Evolutionary conservation across 2,888 invertebrate genomes (phyloP).

Genomic region (Chrysina gloriosa): DNA sequence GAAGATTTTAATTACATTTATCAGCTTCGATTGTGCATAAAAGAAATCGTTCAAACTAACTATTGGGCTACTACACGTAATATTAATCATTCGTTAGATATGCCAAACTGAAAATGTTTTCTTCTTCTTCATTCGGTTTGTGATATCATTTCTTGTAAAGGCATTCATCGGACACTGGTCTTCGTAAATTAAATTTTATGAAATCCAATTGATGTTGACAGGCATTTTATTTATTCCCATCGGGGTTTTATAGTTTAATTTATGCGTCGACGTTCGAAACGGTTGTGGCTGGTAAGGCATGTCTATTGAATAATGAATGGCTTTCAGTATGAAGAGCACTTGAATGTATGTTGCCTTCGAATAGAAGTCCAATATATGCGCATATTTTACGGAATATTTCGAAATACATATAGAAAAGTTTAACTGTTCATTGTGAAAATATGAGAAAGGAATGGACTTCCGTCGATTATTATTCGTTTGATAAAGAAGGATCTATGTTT

Average conservation of each 20-base stretch:
- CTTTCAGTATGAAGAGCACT: not conserved
- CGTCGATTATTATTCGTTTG: too few relatives aligned
- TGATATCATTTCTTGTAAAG: not conserved
- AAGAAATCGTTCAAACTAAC: conserved; percentile 18
- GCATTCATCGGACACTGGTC: not conserved
- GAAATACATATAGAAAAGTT: too few relatives aligned
- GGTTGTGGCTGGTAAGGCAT: conserved; percentile 1
- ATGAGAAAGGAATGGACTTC: too few relatives aligned
- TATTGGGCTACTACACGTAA: not conserved
- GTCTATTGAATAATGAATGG: conserved; percentile 17
- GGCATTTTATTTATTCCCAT: conserved; percentile 17
- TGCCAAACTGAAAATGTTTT: conserved; percentile 2
- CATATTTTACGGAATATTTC: too few relatives aligned
- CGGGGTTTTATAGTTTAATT: conserved; percentile 19
- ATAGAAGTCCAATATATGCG: not conserved
- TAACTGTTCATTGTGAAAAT: too few relatives aligned
- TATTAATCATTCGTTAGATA: conserved; percentile 23
- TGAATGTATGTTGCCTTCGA: not conserved
- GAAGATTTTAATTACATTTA: conserved; percentile 14
- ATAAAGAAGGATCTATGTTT: too few relatives aligned
- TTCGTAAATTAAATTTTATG: conserved; percentile 14
- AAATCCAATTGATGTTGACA: conserved; percentile 26
- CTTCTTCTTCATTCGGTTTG: not conserved
- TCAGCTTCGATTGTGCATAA: conserved; percentile 15
- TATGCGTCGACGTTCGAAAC: conserved; percentile 5